Percentiles rank a stretch among this genome's conserved stretches.
These are phyloP conservation scores for Schlechtendalia chinensis DNA, from an alignment of 1,140 invertebrate genomes.

Conservation along the genomic window DNA sequence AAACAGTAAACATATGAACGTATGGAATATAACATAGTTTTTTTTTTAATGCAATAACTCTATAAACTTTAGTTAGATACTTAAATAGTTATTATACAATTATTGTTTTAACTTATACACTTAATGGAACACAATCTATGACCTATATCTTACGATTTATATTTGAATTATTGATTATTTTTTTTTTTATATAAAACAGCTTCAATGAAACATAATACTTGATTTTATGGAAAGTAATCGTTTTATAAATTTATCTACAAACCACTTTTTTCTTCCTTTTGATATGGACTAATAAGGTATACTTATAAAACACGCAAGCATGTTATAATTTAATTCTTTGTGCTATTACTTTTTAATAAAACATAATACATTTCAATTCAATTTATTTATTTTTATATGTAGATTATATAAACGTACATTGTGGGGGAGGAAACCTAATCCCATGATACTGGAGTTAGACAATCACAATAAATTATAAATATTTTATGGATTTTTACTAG, in stretches of 20 bases:
- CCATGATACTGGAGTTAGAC: too few species aligned
- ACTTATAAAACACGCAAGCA: neutral
- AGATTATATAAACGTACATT: neutral
- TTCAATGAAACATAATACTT: slow-evolving; percentile 26
- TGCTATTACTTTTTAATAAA: too few species aligned
- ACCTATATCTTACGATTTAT: slow-evolving; percentile 25
- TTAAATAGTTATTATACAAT: too few species aligned
- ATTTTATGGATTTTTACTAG: too few species aligned
- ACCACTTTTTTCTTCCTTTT: neutral
- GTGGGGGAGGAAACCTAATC: too few species aligned
- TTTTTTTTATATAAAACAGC: neutral
- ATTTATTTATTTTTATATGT: neutral
- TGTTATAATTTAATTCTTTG: neutral
- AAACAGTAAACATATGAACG: too few species aligned
- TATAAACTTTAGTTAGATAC: too few species aligned
- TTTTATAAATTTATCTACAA: neutral
- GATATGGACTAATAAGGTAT: slow-evolving; percentile 32
- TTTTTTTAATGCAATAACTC: too few species aligned
- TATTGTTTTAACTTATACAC: too few species aligned
- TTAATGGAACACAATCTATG: neutral
- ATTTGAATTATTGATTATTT: slow-evolving; percentile 16
- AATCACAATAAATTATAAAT: too few species aligned
- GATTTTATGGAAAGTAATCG: neutral
- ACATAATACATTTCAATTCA: neutral
- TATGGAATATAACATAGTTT: too few species aligned